Evolutionary conservation across 2,888 invertebrate genomes (phyloP).

Genomic region (Oligia fasciuncula): DNA sequence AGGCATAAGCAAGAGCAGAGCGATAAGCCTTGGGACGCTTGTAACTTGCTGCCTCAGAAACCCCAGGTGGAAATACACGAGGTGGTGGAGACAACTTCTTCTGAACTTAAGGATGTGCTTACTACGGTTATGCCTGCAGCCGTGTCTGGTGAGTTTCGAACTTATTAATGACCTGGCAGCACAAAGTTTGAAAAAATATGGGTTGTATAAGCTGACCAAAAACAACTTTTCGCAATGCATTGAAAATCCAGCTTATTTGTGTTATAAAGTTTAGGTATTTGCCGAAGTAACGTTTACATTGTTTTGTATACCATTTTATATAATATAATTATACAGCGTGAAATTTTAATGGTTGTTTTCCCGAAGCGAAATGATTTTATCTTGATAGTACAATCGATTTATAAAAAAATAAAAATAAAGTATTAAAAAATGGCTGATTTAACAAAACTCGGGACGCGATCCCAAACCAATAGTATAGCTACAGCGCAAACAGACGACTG

Average conservation of each 20-base stretch:
- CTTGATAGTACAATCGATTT: too few relatives aligned
- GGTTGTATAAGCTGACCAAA: background rate
- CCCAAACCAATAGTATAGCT: too few relatives aligned
- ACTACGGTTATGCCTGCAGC: constrained; percentile 74
- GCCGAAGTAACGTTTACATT: background rate
- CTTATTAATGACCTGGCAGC: background rate
- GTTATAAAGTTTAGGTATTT: background rate
- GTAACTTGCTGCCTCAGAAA: constrained; percentile 79
- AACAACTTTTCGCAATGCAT: background rate
- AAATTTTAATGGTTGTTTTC: too few relatives aligned
- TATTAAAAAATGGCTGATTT: too few relatives aligned
- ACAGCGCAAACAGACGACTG: too few relatives aligned
- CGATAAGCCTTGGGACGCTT: constrained; percentile 84
- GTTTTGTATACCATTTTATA: background rate
- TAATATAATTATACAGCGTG: too few relatives aligned
- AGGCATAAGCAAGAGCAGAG: constrained; percentile 73
- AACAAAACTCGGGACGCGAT: too few relatives aligned
- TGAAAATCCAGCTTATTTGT: background rate
- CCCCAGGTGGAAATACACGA: constrained; percentile 69
- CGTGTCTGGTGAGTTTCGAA: constrained; percentile 75
- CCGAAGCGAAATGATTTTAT: too few relatives aligned
- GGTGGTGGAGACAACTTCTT: constrained; percentile 69
- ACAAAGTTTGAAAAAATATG: background rate
- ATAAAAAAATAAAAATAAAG: too few relatives aligned
- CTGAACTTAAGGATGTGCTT: constrained; percentile 78